Conservation (phyloP, 2,888 invertebrate species). For the Ecliptopera silaceata region DNA sequence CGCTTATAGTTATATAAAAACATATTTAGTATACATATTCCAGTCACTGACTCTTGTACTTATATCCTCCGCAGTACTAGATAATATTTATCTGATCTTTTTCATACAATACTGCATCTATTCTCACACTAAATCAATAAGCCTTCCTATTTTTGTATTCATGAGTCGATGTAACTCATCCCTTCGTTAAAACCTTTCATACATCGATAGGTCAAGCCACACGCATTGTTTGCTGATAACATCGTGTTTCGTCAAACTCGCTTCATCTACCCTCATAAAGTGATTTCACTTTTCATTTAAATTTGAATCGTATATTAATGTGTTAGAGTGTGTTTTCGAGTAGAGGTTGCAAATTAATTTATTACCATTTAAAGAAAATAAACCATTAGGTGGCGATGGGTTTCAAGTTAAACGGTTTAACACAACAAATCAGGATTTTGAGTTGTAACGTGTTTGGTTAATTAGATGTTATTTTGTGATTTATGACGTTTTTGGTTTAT, state of each 20-base stretch:
- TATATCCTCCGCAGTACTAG: background rate
- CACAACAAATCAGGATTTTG: slow-evolving; percentile 42
- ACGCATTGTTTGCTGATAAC: slow-evolving; percentile 74
- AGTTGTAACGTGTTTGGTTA: slow-evolving; percentile 36
- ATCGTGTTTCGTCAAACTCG: slow-evolving; percentile 69
- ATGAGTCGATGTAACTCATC: slow-evolving; percentile 43
- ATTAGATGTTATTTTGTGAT: slow-evolving; percentile 4
- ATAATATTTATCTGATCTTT: too few species aligned
- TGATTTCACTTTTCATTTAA: background rate
- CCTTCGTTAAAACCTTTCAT: slow-evolving; percentile 49
- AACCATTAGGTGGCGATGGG: slow-evolving; percentile 50
- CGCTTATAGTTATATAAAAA: too few species aligned
- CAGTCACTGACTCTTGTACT: too few species aligned
- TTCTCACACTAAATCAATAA: slow-evolving; percentile 28
- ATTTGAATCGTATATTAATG: slow-evolving; percentile 14
- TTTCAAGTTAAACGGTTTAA: slow-evolving; percentile 49
- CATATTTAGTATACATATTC: too few species aligned
- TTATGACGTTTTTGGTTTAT: too few species aligned
- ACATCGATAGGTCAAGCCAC: slow-evolving; percentile 66
- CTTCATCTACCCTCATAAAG: slow-evolving; percentile 49
- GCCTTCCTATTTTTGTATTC: slow-evolving; percentile 29
- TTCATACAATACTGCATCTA: slow-evolving; percentile 2
- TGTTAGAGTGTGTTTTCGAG: slow-evolving; percentile 12
- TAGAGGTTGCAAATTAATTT: slow-evolving; percentile 36
- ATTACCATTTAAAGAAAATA: slow-evolving; percentile 53